These are phyloP conservation scores for Agonopterix subpropinquella DNA, from an alignment of 2,888 invertebrate species.

Conservation along the genomic window DNA sequence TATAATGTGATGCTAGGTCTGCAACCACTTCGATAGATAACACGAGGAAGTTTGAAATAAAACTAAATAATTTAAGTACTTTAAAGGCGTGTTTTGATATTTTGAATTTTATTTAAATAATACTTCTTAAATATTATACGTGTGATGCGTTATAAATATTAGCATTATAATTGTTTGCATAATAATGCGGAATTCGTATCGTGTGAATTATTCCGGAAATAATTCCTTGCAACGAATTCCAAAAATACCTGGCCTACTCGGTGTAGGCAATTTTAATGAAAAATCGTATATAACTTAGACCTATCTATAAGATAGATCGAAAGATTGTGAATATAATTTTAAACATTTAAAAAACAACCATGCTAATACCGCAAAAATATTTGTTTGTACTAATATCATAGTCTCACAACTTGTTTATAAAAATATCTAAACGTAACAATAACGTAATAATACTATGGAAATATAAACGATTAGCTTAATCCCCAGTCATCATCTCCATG, in stretches of 20 bases:
- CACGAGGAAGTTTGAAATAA: too few species aligned
- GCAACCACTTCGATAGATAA: too few species aligned
- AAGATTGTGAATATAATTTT: conserved; percentile 22
- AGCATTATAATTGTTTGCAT: conserved; percentile 44
- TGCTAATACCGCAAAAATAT: conserved; percentile 62
- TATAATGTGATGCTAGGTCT: too few species aligned
- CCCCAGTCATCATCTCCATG: conserved; percentile 97
- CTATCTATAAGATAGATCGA: conserved; percentile 66
- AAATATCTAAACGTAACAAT: conserved; percentile 48
- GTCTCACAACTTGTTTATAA: conserved; percentile 47
- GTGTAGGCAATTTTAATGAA: conserved; percentile 26
- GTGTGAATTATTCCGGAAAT: conserved; percentile 63
- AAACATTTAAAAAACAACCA: conserved; percentile 25
- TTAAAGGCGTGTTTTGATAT: too few species aligned
- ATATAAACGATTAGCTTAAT: conserved; percentile 67
- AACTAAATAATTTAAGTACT: too few species aligned
- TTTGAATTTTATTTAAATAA: too few species aligned
- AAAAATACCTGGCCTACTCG: conserved; percentile 25
- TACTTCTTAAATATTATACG: too few species aligned
- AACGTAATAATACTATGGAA: conserved; percentile 31
- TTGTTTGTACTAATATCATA: conserved; percentile 60
- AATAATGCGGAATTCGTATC: conserved; percentile 28
- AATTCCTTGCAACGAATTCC: conserved; percentile 54
- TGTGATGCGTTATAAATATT: conserved; percentile 61
- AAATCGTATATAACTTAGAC: conserved; percentile 21